Evolutionary conservation across 2,888 invertebrate species (phyloP).

Genomic region (Furcula furcula): DNA sequence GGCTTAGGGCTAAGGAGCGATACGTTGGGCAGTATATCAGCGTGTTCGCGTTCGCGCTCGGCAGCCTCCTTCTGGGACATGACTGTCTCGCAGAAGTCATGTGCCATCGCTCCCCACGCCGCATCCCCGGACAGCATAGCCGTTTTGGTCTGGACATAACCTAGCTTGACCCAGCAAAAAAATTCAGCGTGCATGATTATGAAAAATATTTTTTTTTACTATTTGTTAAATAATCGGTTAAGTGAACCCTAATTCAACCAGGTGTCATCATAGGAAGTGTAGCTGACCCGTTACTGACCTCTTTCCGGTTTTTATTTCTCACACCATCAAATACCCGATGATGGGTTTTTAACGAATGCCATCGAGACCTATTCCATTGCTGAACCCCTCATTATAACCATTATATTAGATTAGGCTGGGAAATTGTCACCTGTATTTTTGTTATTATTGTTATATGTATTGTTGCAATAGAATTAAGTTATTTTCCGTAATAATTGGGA

Average conservation of each 20-base stretch:
- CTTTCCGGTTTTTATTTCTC: constrained; percentile 43
- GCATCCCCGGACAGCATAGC: too few relatives aligned
- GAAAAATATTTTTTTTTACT: too few relatives aligned
- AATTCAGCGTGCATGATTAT: too few relatives aligned
- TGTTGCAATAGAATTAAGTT: background rate
- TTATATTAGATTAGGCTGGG: constrained; percentile 22
- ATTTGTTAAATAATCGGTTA: too few relatives aligned
- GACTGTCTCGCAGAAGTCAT: too few relatives aligned
- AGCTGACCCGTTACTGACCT: constrained; percentile 44
- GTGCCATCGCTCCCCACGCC: too few relatives aligned
- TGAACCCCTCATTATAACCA: background rate
- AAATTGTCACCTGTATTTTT: constrained; percentile 10
- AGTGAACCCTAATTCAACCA: constrained; percentile 37
- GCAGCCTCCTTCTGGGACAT: too few relatives aligned
- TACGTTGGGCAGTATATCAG: too few relatives aligned
- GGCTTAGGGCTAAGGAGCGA: too few relatives aligned
- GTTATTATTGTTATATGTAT: background rate
- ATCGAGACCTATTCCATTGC: constrained; percentile 8
- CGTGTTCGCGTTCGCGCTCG: too few relatives aligned
- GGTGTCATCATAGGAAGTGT: constrained; percentile 44
- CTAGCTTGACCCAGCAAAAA: too few relatives aligned
- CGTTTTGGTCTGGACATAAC: too few relatives aligned
- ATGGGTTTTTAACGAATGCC: constrained; percentile 47
- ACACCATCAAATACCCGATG: constrained; percentile 37
- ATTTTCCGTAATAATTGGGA: background rate